A percentile compares a stretch with the other conserved stretches of the same genome.
These are phyloP conservation scores for Oncorhynchus kisutch DNA, from an alignment of 2,113 vertebrate species.

Conservation along the genomic window DNA sequence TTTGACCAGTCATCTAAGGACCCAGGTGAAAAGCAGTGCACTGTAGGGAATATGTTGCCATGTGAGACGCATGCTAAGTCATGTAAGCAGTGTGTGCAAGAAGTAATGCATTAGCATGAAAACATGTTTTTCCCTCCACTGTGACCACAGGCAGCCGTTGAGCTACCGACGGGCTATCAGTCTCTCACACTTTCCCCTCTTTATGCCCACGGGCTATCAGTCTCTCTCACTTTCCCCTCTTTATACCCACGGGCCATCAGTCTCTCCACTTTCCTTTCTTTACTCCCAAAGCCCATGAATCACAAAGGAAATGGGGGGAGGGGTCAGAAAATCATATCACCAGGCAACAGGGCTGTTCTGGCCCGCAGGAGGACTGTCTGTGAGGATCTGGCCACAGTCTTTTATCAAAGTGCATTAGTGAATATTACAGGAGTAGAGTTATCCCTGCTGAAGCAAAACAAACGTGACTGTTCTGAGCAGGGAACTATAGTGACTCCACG, in stretches of 20 bases:
- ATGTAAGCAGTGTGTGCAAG: constrained; percentile 10
- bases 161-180: background rate
- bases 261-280: background rate
- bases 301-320: constrained; percentile 7
- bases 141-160: background rate
- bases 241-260: background rate
- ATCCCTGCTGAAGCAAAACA: background rate
- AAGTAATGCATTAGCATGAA: constrained; percentile 1
- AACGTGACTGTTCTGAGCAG: constrained; percentile 4
- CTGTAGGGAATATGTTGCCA: no score
- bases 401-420: constrained; percentile 5
- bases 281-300: constrained; percentile 3
- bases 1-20: no score
- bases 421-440: background rate
- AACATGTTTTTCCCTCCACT: background rate
- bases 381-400: constrained; percentile 7
- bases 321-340: constrained; percentile 3
- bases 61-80: background rate
- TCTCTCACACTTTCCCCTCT: background rate
- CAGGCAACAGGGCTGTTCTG: constrained; percentile 12
- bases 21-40: no score
- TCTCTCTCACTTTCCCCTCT: constrained; percentile 13
- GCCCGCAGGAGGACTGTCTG: constrained; percentile 2
- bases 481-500: background rate
- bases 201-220: constrained; percentile 29